A percentile compares a stretch with the other conserved stretches of the same genome.
Conservation (phyloP, 1,140 invertebrate genomes). For the Geopemphigus sp. region DNA sequence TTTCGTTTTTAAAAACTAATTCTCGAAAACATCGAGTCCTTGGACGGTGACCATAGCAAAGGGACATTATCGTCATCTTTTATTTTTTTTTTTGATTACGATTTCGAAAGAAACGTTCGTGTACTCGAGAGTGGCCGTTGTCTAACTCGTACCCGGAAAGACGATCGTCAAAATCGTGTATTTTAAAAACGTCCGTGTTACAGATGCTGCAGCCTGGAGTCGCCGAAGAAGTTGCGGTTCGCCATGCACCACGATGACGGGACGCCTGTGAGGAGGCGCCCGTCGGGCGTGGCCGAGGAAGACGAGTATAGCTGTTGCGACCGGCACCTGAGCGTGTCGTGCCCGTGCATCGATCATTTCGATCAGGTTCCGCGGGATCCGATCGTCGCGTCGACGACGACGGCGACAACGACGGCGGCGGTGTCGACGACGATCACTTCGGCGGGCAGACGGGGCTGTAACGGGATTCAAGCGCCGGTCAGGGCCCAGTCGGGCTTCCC, state of each 20-base stretch:
- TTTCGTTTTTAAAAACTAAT: too few species aligned
- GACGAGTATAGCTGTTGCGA: conserved; percentile 55
- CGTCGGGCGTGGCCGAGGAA: conserved; percentile 53
- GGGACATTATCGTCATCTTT: too few species aligned
- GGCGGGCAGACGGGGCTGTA: background rate
- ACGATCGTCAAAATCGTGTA: too few species aligned
- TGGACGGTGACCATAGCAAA: too few species aligned
- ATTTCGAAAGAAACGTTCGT: too few species aligned
- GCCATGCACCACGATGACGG: conserved; percentile 65
- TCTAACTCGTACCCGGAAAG: too few species aligned
- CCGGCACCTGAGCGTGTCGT: conserved; percentile 60
- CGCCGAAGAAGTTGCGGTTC: conserved; percentile 74
- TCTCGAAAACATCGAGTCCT: too few species aligned
- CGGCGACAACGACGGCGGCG: too few species aligned
- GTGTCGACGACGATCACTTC: background rate
- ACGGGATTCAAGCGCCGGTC: background rate
- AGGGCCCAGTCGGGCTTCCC: background rate
- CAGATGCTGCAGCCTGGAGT: conserved; percentile 74
- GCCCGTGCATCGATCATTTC: conserved; percentile 64
- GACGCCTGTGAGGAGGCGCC: conserved; percentile 57
- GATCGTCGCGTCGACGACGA: too few species aligned
- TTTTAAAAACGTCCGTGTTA: background rate
- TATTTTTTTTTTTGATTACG: too few species aligned
- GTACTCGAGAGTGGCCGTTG: too few species aligned
- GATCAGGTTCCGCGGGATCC: conserved; percentile 53